phyloP scores from a whole-genome alignment of 1,140 invertebrate genomes.

The Drosophila truncata region DNA sequence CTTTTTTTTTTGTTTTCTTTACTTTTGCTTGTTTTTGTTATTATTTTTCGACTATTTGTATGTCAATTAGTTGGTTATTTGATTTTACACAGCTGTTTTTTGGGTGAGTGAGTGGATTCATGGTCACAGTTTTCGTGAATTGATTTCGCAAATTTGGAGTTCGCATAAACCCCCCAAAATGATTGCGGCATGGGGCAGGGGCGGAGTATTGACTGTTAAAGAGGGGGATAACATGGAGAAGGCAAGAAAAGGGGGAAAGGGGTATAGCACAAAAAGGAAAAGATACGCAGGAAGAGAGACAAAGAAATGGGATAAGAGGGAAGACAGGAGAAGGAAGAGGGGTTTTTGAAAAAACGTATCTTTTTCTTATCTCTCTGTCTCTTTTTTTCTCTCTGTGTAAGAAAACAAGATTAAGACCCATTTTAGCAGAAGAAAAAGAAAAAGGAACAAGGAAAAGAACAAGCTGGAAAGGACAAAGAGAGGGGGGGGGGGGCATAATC shows the following conservation, averaged over 20 bases:
- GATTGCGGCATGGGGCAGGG: slow-evolving; percentile 1
- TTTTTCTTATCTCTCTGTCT: background rate
- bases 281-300: background rate
- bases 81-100: slow-evolving; percentile 46
- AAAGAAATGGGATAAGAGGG: background rate
- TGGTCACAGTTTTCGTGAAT: slow-evolving; percentile 41
- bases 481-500: background rate
- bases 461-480: background rate
- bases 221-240: background rate
- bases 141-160: slow-evolving; percentile 35
- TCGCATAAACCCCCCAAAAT: slow-evolving; percentile 30
- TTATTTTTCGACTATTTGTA: slow-evolving; percentile 18
- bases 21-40: background rate
- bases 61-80: slow-evolving; percentile 32
- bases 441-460: background rate
- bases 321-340: background rate
- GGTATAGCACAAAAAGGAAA: background rate
- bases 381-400: slow-evolving; percentile 15
- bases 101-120: slow-evolving; percentile 21
- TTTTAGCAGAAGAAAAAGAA: background rate
- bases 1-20: slow-evolving; percentile 1
- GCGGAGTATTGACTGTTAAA: slow-evolving; percentile 18
- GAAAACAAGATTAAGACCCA: slow-evolving; percentile 43
- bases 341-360: slow-evolving; percentile 63
- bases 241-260: background rate